Conservation (phyloP, 1,140 invertebrate genomes). For the Cheumatopsyche charites region DNA sequence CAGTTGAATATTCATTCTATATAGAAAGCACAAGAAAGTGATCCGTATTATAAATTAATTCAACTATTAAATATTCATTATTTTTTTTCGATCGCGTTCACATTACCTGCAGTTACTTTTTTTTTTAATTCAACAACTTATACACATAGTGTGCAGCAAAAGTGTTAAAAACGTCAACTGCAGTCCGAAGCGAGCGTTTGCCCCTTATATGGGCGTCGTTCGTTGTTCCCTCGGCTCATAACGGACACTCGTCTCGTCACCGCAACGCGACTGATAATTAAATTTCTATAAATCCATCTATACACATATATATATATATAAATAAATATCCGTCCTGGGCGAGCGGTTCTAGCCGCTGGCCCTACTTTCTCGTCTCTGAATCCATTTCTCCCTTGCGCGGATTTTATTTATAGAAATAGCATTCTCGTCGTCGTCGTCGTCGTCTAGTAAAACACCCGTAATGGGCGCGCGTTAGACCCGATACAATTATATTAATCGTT, state of each 20-base stretch:
- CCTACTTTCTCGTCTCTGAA: constrained; percentile 42
- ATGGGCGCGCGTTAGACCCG: neutral
- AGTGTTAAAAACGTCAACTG: neutral
- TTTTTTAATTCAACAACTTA: no score
- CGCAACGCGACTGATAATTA: constrained; percentile 37
- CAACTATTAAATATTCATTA: neutral
- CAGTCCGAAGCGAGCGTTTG: neutral
- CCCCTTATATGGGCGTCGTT: neutral
- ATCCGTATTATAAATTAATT: no score
- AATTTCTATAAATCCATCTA: constrained; percentile 47
- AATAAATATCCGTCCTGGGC: constrained; percentile 41
- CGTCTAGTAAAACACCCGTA: constrained; percentile 11
- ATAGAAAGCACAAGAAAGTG: no score
- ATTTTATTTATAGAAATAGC: constrained; percentile 28
- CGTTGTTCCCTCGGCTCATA: neutral
- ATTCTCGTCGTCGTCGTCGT: constrained; percentile 3
- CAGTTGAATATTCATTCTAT: no score
- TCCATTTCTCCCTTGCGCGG: constrained; percentile 31
- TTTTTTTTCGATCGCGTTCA: neutral
- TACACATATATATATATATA: no score
- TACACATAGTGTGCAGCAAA: neutral
- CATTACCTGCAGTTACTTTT: no score
- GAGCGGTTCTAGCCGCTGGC: constrained; percentile 31
- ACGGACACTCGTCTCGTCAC: constrained; percentile 32
- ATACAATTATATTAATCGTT: constrained; percentile 26